Base-by-base conservation (phyloP, 2,888 invertebrate genomes). In the Omphaloscelis lunosa region DNA sequence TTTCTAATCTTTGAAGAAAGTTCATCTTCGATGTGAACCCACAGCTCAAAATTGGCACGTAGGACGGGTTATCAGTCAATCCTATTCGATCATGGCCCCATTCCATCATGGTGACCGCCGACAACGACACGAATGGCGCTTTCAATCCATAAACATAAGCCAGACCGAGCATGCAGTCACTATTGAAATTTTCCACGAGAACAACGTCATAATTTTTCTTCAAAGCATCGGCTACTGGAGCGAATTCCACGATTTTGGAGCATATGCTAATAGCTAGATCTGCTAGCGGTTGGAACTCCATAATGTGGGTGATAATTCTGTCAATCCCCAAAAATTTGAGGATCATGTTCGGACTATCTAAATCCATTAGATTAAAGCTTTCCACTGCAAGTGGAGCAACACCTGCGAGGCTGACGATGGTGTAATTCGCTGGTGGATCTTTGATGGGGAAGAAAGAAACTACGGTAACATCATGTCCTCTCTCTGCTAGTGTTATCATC, bases 141-240 rank as follows among this genome's bases (percentile, higher is more conserved):
- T 65, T 78, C 34, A 80, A 84, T 0, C 93, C 93, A 84, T 97
- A 95, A 51, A 97, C 90, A 90, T 97, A 96, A 1, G 97, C 96
- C 70, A 98, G 92, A 0, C 97, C 97, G 61, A 98, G 91, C 92
- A 97, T 97, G 78, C 98, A 98, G 86, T 98, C 97, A 51, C 97
- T 97, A 84, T 97, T 97, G 84, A 98, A 98, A 81, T 97, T 95
- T 90, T 98, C 98, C 29, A 97, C 95, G 11, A 98, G 91, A 20
- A 98, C 92, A 15, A 97, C 88, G 89, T 98, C 98, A 62, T 78
- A 78, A 1, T 6, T 58, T 53, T 65, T 65, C 51, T 65, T 76
- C 5, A 78, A 45, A 5, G 0, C 41, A 11, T 76, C 63, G 2
- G 63, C 77, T 82, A 78, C 6, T 34, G 78, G 78, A 3, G 23